Conservation (phyloP, 2,888 invertebrate species). For the Mayetiola destructor region DNA sequence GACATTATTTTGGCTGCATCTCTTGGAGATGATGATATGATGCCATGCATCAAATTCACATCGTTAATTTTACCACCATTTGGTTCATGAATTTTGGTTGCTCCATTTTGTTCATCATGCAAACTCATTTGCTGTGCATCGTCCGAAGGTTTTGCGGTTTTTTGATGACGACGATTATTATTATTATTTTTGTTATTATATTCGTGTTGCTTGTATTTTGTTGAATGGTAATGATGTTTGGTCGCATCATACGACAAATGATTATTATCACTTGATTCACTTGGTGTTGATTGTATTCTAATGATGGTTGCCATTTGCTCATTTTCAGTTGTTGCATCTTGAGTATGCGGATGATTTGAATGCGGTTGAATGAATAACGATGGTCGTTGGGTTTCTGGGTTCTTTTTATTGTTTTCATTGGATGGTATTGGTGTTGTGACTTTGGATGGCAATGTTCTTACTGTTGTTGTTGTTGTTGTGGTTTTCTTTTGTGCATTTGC, state of each 20-base stretch:
- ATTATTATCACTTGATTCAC: background rate
- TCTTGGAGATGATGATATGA: background rate
- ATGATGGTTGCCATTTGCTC: too few relatives aligned
- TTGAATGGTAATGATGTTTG: conserved; percentile 6
- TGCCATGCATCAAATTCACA: background rate
- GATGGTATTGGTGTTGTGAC: background rate
- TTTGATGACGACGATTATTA: too few relatives aligned
- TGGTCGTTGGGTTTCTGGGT: background rate
- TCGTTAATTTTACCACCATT: background rate
- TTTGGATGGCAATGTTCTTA: background rate
- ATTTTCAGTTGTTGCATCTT: background rate
- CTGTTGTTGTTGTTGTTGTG: conserved; percentile 2
- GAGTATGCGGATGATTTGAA: background rate
- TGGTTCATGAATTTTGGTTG: background rate
- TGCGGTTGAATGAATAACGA: conserved; percentile 2
- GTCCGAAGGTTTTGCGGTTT: conserved; percentile 9
- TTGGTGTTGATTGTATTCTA: background rate
- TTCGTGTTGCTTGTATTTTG: conserved; percentile 8
- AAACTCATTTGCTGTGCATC: background rate
- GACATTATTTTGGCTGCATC: conserved; percentile 1
- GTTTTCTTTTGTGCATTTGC: background rate
- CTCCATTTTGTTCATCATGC: background rate
- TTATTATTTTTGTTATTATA: conserved; percentile 9
- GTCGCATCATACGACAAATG: background rate
- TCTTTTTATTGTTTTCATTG: background rate